Evolutionary conservation across 2,797 vertebrate species (phyloP).

Genomic region (Melanotaenia nigrans): DNA sequence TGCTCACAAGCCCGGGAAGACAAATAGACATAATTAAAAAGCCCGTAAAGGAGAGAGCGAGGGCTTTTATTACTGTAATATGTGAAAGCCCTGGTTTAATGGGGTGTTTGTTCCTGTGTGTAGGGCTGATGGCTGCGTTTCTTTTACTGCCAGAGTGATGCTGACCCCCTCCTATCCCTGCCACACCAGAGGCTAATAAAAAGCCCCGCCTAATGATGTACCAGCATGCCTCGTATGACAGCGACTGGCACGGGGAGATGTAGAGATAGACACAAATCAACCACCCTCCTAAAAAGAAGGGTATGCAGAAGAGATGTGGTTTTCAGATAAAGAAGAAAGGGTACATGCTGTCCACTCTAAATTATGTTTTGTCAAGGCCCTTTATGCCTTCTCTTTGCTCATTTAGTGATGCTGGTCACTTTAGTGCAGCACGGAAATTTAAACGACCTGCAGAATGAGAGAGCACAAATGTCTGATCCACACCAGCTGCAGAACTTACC

Average conservation of each 20-base stretch:
- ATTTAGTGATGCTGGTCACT: background rate
- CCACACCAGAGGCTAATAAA: slow-evolving; percentile 73
- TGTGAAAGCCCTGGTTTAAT: slow-evolving; percentile 76
- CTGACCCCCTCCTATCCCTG: slow-evolving; percentile 42
- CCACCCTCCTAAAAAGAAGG: slow-evolving; percentile 20
- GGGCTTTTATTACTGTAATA: slow-evolving; percentile 81
- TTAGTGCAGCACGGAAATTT: background rate
- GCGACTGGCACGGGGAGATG: slow-evolving; percentile 23
- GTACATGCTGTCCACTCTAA: background rate
- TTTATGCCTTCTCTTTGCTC: background rate
- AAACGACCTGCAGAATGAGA: background rate
- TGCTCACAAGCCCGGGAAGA: slow-evolving; percentile 76
- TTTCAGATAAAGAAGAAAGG: slow-evolving; percentile 1
- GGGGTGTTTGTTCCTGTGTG: slow-evolving; percentile 76
- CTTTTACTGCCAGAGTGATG: slow-evolving; percentile 51
- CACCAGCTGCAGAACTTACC: background rate
- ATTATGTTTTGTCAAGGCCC: background rate
- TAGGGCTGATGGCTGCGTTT: slow-evolving; percentile 51
- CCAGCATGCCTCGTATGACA: slow-evolving; percentile 55
- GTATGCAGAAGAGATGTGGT: background rate
- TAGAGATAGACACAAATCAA: slow-evolving; percentile 19
- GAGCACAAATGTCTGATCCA: background rate
- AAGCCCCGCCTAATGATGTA: slow-evolving; percentile 68
- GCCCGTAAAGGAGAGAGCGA: slow-evolving; percentile 73
- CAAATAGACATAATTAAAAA: slow-evolving; percentile 83